Percentiles rank a stretch among this genome's conserved stretches.
These are phyloP conservation scores for Brevimyrus niger DNA, from an alignment of 2,113 vertebrate genomes.

Conservation along the genomic window DNA sequence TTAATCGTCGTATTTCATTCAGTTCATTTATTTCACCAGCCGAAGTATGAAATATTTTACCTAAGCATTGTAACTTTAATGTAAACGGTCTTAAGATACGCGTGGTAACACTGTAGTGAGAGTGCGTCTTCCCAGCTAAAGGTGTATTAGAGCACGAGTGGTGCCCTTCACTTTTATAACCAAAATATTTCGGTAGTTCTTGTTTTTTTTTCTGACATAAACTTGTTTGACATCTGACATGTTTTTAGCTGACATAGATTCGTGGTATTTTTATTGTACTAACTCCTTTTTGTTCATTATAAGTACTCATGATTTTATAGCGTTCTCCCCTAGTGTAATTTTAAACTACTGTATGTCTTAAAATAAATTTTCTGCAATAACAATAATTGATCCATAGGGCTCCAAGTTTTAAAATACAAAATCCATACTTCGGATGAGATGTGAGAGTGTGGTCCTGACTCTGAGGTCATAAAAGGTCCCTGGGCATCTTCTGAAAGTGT, in stretches of 20 bases:
- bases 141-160: background rate
- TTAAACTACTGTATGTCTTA: background rate
- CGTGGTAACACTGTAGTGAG: background rate
- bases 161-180: background rate
- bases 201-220: background rate
- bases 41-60: background rate
- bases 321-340: background rate
- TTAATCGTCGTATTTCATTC: background rate
- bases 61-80: background rate
- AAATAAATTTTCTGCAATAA: background rate
- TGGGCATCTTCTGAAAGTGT: background rate
- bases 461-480: background rate
- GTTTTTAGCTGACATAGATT: background rate
- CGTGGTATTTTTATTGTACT: background rate
- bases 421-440: background rate
- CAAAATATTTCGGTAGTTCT: background rate
- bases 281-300: background rate
- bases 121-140: background rate
- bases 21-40: background rate
- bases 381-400: background rate
- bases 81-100: background rate
- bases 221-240: too few relatives aligned
- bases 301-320: background rate
- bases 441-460: background rate
- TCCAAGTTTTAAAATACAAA: background rate